Base-by-base conservation (phyloP, 2,888 invertebrate species). In the Lasioglossum marginatum region DNA sequence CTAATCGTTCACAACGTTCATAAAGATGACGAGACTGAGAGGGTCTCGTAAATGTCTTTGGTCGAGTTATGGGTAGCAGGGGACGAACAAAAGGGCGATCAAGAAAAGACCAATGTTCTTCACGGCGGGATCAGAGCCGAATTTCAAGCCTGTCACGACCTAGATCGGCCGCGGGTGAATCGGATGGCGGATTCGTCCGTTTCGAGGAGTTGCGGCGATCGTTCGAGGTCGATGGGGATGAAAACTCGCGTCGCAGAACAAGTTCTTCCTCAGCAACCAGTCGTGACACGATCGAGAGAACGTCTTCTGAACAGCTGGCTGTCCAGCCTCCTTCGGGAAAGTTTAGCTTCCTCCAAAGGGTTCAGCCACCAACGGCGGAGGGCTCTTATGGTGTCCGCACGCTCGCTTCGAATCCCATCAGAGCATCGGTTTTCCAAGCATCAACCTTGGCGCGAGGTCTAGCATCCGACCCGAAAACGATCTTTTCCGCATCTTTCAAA, bases 181-280 rank as follows among this genome's bases (percentile, higher is more conserved):
- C 31, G 63, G 31, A 19, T 63, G 31, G 63, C 63, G 34, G 31
- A 63, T 63, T 63, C 31, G 63, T 63, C 34, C 63, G 31, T 63
- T 63, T 57, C 57, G 12, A 57, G 12, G 1, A 57, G 57, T 57
- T 57, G 57, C 57, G n/a, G 12, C 57, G 57, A 63, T 63, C 27
- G 63, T n/a, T 57, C 37, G 14, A 68, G 23, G 68, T 37, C 34
- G 37, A 37, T 12, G 68, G 71, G n/a, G 31, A 8, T 23, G 6
- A 31, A 31, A 57, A 77, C 57, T 57, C n/a, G 52, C 23, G 57
- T n/a, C 19, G 37, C 57, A 74, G 74, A n/a, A 75, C 63, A 60
- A 34, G 52, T 57, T 48, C 43, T 73, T 73, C 48, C 43, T 73
- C 73, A 73, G 48, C 73, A 31, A 63, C 31, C 63, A 63, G 63